Evolutionary conservation across 1,140 invertebrate species (phyloP).

Genomic region (Ceratoteleas bidentatus): DNA sequence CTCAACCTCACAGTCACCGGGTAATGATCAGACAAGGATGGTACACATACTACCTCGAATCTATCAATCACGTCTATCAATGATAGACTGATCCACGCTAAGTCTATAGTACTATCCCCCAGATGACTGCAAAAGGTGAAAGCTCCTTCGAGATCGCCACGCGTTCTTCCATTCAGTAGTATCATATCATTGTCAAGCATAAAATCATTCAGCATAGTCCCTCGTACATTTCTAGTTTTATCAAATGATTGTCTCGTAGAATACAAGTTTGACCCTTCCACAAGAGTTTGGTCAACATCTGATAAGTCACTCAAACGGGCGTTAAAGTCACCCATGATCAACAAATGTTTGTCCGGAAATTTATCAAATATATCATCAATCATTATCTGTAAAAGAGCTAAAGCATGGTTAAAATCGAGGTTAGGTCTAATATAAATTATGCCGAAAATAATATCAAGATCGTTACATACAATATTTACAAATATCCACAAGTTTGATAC

Average conservation of each 20-base stretch:
- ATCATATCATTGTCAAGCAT: slow-evolving; percentile 37
- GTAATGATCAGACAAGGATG: slow-evolving; percentile 11
- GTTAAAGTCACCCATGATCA: slow-evolving; percentile 9
- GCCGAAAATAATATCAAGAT: background rate
- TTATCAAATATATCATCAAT: background rate
- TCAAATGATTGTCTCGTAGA: slow-evolving; percentile 16
- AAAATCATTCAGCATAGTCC: slow-evolving; percentile 27
- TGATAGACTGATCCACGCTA: slow-evolving; percentile 26
- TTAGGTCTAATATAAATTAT: background rate
- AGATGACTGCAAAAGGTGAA: slow-evolving; percentile 20
- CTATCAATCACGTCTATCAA: background rate
- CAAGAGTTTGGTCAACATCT: background rate
- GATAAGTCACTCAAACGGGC: background rate
- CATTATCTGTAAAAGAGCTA: background rate
- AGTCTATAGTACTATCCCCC: slow-evolving; percentile 23
- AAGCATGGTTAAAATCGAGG: background rate
- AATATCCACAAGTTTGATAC: slow-evolving; percentile 1
- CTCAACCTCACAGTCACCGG: background rate
- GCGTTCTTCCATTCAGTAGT: slow-evolving; percentile 38
- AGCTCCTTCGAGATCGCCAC: slow-evolving; percentile 7
- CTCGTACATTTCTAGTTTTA: slow-evolving; percentile 5
- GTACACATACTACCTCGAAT: background rate
- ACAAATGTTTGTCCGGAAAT: slow-evolving; percentile 2
- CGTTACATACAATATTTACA: background rate
- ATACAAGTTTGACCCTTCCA: slow-evolving; percentile 6